Evolutionary conservation across 2,888 invertebrate genomes (phyloP).

Genomic region (Hemithea aestivaria): DNA sequence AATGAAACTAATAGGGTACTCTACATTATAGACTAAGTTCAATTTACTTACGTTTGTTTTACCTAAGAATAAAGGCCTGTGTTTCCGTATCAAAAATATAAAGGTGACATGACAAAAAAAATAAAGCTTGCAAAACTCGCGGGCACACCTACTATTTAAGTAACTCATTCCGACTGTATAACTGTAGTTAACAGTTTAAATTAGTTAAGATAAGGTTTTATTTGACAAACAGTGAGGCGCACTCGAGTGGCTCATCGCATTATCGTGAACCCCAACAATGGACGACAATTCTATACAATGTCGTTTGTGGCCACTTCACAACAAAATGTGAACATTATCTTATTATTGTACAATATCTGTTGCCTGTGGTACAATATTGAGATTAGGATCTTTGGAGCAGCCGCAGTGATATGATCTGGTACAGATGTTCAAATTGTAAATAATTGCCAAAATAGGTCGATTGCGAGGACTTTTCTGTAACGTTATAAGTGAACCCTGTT

Average conservation of each 20-base stretch:
- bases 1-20: too few relatives aligned
- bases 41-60: too few relatives aligned
- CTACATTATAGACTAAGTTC: too few relatives aligned
- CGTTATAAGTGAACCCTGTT: constrained; percentile 3
- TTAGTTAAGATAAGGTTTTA: constrained; percentile 27
- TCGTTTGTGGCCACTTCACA: constrained; percentile 34
- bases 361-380: constrained; percentile 2
- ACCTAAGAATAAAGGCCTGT: too few relatives aligned
- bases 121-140: too few relatives aligned
- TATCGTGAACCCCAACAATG: constrained; percentile 39
- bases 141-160: too few relatives aligned
- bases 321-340: constrained; percentile 15
- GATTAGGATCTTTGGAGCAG: constrained; percentile 24
- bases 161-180: too few relatives aligned
- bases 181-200: constrained; percentile 37
- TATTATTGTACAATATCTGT: neutral
- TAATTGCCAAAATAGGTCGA: constrained; percentile 11
- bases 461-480: constrained; percentile 5
- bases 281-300: constrained; percentile 20
- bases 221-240: constrained; percentile 23
- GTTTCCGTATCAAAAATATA: too few relatives aligned
- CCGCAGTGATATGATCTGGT: constrained; percentile 31
- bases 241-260: constrained; percentile 52
- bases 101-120: too few relatives aligned
- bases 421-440: constrained; percentile 29